phyloP scores from a whole-genome alignment of 2,113 vertebrate species.

The Dendropsophus ebraccatus region DNA sequence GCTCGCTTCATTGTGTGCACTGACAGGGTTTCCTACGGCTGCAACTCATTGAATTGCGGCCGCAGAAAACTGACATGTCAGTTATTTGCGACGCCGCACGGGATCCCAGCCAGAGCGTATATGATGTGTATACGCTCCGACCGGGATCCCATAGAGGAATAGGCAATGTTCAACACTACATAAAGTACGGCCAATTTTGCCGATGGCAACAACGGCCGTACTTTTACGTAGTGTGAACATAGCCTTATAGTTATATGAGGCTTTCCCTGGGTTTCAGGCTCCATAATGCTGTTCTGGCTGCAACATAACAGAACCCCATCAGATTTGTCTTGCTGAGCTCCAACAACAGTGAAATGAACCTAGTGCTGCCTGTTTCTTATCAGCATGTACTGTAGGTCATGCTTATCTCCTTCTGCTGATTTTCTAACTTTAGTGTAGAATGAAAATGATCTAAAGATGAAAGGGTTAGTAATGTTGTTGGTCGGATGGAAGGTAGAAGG shows the following conservation, averaged over 20 bases:
- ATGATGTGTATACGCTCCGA: no score
- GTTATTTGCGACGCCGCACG: no score
- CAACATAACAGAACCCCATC: neutral
- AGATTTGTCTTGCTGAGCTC: neutral
- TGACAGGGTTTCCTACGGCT: no score
- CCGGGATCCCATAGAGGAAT: no score
- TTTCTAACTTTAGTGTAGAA: constrained; percentile 26
- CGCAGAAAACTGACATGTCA: no score
- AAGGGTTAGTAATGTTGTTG: neutral
- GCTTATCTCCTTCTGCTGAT: constrained; percentile 39
- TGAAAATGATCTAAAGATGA: constrained; percentile 39
- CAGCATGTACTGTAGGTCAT: constrained; percentile 30
- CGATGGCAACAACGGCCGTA: no score
- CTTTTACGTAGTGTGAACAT: neutral
- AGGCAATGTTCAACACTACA: no score
- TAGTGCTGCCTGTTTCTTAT: constrained; percentile 13
- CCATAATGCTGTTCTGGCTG: neutral
- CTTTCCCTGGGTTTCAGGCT: constrained; percentile 5
- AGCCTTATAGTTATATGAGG: no score
- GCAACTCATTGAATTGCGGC: no score
- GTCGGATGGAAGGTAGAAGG: neutral
- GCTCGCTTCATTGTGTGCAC: no score
- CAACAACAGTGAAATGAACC: constrained; percentile 16
- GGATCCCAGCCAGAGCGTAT: no score
- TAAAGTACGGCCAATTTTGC: no score